Conservation (phyloP, 2,113 vertebrate species). For the Haemorhous mexicanus region DNA sequence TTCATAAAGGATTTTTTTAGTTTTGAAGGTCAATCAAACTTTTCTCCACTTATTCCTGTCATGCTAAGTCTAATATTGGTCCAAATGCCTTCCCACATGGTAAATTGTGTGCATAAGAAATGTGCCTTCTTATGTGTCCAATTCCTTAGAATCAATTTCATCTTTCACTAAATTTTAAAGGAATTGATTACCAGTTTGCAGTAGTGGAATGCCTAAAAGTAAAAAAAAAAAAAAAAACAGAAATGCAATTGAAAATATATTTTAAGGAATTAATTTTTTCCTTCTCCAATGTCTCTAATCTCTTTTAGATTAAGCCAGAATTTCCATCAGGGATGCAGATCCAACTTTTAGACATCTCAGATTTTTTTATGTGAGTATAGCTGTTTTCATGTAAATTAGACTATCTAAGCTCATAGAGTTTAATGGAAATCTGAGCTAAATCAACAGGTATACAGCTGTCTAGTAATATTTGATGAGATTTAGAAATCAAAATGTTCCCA, state of each 20-base stretch:
- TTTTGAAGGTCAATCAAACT: background rate
- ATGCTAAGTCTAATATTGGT: background rate
- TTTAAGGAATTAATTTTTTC: background rate
- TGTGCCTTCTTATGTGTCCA: rapidly evolving
- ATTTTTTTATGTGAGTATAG: background rate
- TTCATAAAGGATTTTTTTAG: background rate
- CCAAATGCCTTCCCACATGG: background rate
- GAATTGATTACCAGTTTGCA: background rate
- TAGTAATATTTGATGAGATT: background rate
- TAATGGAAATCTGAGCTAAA: background rate
- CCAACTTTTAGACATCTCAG: background rate
- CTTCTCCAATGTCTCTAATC: background rate
- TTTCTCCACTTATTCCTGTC: background rate
- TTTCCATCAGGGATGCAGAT: background rate
- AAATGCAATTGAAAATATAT: background rate
- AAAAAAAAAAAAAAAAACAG: background rate
- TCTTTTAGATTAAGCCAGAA: background rate
- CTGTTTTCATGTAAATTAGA: background rate
- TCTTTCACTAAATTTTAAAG: background rate
- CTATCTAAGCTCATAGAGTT: background rate
- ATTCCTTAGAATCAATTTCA: background rate
- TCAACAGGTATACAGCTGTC: too few relatives aligned
- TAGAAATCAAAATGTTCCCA: background rate
- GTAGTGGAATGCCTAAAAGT: background rate
- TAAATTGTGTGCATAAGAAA: background rate